Conservation (phyloP, 2,797 vertebrate species). For the Rhabdomys pumilio region DNA sequence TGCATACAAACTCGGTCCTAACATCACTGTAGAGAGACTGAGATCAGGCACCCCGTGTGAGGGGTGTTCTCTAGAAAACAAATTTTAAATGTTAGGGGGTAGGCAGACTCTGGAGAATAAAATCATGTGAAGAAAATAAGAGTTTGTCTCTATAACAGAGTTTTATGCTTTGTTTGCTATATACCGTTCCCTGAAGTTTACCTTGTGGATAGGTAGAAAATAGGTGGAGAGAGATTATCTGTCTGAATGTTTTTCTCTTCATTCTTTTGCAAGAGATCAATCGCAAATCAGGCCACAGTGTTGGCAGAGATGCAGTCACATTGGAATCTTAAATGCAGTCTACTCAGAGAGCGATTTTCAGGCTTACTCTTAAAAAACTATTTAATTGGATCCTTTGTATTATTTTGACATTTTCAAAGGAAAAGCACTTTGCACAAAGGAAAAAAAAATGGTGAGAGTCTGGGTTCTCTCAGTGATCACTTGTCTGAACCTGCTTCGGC, state of each 20-base stretch:
- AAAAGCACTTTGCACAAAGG: not conserved
- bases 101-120: not conserved
- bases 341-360: not conserved
- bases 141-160: not conserved
- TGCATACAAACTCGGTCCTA: not conserved
- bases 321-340: not conserved
- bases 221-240: not conserved
- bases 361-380: not conserved
- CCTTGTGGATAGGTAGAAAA: not conserved
- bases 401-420: not conserved
- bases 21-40: not conserved
- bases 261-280: not conserved
- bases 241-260: not conserved
- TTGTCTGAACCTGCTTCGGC: not conserved
- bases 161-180: not conserved
- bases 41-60: not conserved
- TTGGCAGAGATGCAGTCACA: not conserved
- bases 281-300: not conserved
- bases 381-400: not conserved
- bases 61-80: not conserved
- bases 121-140: not conserved
- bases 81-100: not conserved
- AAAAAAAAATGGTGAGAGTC: fast-evolving
- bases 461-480: fast-evolving
- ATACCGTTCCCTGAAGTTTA: not conserved